Base-by-base conservation (phyloP, 2,888 invertebrate genomes). In the Falcaria lacertinaria region DNA sequence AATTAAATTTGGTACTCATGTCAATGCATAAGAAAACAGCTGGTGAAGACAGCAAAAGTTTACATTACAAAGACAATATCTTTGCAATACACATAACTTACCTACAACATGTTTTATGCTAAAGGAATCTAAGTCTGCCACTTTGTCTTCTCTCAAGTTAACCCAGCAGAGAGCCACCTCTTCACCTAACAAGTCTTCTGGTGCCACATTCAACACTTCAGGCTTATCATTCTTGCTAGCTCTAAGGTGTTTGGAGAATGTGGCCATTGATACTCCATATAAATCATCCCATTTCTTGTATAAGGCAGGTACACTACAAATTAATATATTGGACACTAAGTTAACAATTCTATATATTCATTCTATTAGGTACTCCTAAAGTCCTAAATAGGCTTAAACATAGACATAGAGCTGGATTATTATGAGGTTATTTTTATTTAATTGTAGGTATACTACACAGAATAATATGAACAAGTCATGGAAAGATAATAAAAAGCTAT, bases 251-350 rank as follows among this genome's bases (percentile, higher is more conserved):
- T 88, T 80, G 0, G 91, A 92, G 64, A 95, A 91, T 39, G 82
- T 72, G 32, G 88, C 89, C 95, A 98, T 95, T 54, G 93, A 92
- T 19, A 97, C 93, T 4, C 96, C 97, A 76, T 91, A 84, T n/a
- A 96, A 91, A 64, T 94, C 76, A 15, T 93, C 85, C 97, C 98
- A 98, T 72, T 92, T 93, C 7, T 93, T 89, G 61, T 91, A 93
- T 43, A 93, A 80, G 6, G 85, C 79, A n/a, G 95, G 93, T 1
- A 94, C 74, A 70, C 92, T 92, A 60, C 45, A 74, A 13, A 34
- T 22, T 36, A 13, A 13, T n/a, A n/a, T n/a, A n/a, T n/a, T n/a
- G n/a, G n/a, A n/a, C n/a, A n/a, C n/a, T n/a, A n/a, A n/a, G n/a
- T n/a, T n/a, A n/a, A n/a, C n/a, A n/a, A n/a, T n/a, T n/a, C n/a